Percentiles rank a stretch among this genome's conserved stretches.
Conservation (phyloP, 2,888 invertebrate genomes). For the Heliconius erato region DNA sequence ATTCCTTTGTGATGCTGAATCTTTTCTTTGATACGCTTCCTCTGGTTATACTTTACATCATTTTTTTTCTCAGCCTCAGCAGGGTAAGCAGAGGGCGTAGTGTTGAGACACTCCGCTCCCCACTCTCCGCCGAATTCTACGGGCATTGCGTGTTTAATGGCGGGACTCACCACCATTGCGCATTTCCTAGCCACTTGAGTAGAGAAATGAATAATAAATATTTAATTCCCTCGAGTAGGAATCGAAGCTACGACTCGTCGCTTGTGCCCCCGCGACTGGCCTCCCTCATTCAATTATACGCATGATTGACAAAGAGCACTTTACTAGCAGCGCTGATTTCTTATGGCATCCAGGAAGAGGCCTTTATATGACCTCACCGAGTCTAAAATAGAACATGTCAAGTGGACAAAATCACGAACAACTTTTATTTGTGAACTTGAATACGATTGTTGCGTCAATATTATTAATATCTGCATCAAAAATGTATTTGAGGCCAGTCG, state of each 20-base stretch:
- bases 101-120: too few relatives aligned
- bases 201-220: too few relatives aligned
- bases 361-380: constrained; percentile 31
- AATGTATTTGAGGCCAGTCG: not conserved
- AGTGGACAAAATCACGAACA: constrained; percentile 10
- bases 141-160: too few relatives aligned
- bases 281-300: constrained; percentile 25
- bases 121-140: too few relatives aligned
- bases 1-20: not conserved
- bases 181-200: too few relatives aligned
- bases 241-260: too few relatives aligned
- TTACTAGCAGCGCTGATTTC: constrained; percentile 27
- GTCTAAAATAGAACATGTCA: constrained; percentile 19
- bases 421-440: constrained; percentile 11
- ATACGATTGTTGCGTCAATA: not conserved
- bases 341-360: constrained; percentile 33
- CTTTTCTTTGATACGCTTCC: not conserved
- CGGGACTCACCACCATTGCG: too few relatives aligned
- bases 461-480: not conserved
- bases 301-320: constrained; percentile 26
- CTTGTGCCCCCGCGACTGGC: too few relatives aligned
- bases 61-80: too few relatives aligned
- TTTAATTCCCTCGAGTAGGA: too few relatives aligned
- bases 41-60: not conserved
- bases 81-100: too few relatives aligned